Percentiles rank a stretch among this genome's conserved stretches.
These are phyloP conservation scores for Pyrochroa serraticornis DNA, from an alignment of 2,888 invertebrate species.

Conservation along the genomic window DNA sequence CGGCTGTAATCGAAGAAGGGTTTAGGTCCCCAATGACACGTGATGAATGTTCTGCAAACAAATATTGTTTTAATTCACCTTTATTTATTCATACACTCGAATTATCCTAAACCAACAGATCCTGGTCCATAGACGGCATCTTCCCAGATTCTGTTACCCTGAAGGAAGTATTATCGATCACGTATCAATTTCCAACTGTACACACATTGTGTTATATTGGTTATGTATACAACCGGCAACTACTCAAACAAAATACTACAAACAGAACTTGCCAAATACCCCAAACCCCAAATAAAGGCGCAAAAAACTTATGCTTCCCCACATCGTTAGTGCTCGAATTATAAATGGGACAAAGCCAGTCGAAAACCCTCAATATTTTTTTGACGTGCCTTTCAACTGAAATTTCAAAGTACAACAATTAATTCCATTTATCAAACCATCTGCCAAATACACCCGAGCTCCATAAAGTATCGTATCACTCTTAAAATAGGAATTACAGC, in stretches of 20 bases:
- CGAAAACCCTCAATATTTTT: conserved; percentile 1
- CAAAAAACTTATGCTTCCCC: not conserved
- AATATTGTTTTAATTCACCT: conserved; percentile 18
- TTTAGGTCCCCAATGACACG: conserved; percentile 32
- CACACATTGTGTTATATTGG: conserved; percentile 25
- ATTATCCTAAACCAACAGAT: conserved; percentile 26
- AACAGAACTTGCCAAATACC: conserved; percentile 10
- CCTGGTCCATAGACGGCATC: not conserved
- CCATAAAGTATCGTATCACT: conserved; percentile 2
- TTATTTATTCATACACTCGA: conserved; percentile 26
- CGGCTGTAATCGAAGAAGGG: conserved; percentile 32
- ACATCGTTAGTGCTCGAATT: too few species aligned
- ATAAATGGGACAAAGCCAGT: too few species aligned
- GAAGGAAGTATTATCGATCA: conserved; percentile 28
- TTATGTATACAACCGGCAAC: conserved; percentile 19
- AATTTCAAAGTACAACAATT: conserved; percentile 4
- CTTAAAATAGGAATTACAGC: not conserved
- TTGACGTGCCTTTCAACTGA: not conserved
- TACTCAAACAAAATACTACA: conserved; percentile 20
- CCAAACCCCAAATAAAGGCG: conserved; percentile 11
- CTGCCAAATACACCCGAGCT: conserved; percentile 2
- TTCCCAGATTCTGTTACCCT: conserved; percentile 11
- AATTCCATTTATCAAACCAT: conserved; percentile 7
- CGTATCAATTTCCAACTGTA: conserved; percentile 28
- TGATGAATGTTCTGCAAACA: conserved; percentile 20